Evolutionary conservation across 2,113 vertebrate genomes (phyloP), one percentile per base, ranked within the genome.

Genomic region (Oryzias celebensis): DNA sequence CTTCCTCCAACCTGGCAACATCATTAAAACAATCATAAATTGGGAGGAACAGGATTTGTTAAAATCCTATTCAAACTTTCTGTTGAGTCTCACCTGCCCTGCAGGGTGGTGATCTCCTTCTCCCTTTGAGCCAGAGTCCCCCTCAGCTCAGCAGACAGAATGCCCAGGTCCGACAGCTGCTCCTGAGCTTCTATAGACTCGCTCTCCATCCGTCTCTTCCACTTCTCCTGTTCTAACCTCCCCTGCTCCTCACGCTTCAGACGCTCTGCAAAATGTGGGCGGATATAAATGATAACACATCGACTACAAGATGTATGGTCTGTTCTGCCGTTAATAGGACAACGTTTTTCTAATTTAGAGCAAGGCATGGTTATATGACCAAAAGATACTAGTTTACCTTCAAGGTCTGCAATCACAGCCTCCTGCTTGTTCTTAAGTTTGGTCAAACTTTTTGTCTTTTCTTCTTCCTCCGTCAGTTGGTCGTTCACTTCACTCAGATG

Each of bases 361-460:
- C 36, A 12, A 12, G 10, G 12, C 36, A 36, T 12, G 36, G 7
- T 7, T 7, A 36, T 36, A 7, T 36, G 31, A 36, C 2, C 1
- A 36, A 36, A 36, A 36, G 7, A 36, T 10, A 7, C 31, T 1
- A 36, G 36, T 36, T 36, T 86, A 96, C 95, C 95, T 75, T 97
- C 95, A 49, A 96, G 85, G 79, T 96, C 95, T 0, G 92, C 91
- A 0, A 97, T 94, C 3, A 93, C 82, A 4, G 94, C 94, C 64
- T 96, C 95, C 18, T 97, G 95, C 54, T 94, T 96, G 85, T 93
- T 93, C 53, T 95, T 93, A 1, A 96, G 92, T 70, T 97, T 97
- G 69, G 90, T 94, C 2, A 97, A 90, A 72, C 93, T 94, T 85
- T 97, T 97, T 65, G 93, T 86, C 62, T 95, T 96, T 85, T 97